Conservation (phyloP, 1,140 invertebrate genomes). For the Tetramorium simillimum region DNA sequence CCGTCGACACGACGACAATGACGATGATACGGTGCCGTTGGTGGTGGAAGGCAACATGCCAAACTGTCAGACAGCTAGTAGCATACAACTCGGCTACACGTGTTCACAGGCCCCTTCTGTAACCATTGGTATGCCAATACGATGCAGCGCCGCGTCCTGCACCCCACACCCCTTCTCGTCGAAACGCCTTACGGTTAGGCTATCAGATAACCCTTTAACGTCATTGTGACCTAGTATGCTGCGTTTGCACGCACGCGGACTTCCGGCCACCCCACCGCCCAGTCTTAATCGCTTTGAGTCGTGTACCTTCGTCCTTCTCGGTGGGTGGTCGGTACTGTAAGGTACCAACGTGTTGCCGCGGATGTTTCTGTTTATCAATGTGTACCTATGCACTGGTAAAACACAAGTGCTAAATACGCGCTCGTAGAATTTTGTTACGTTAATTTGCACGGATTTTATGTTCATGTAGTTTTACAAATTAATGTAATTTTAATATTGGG, state of each 20-base stretch:
- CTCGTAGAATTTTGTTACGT: neutral
- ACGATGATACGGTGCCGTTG: conserved; percentile 44
- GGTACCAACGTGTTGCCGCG: conserved; percentile 63
- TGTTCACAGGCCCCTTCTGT: conserved; percentile 66
- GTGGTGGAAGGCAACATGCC: conserved; percentile 77
- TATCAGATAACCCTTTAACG: conserved; percentile 77
- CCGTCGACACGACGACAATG: conserved; percentile 69
- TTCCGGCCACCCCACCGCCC: conserved; percentile 54
- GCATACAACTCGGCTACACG: conserved; percentile 70
- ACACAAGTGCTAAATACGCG: neutral
- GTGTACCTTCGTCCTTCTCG: conserved; percentile 62
- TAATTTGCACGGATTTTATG: neutral
- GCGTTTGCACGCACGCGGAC: conserved; percentile 76
- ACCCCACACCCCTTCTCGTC: conserved; percentile 28
- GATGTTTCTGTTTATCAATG: conserved; percentile 38
- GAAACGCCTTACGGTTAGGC: conserved; percentile 67
- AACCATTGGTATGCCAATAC: conserved; percentile 75
- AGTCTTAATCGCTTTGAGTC: conserved; percentile 75
- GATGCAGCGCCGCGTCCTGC: conserved; percentile 55
- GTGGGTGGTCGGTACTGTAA: conserved; percentile 64
- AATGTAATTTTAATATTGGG: neutral
- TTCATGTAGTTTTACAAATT: neutral
- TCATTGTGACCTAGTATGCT: conserved; percentile 77
- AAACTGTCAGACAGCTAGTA: conserved; percentile 77
- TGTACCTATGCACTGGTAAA: neutral